Evolutionary conservation across 2,113 vertebrate species (phyloP), one percentile per base, ranked within the genome.

Genomic region (Pelusios castaneus): DNA sequence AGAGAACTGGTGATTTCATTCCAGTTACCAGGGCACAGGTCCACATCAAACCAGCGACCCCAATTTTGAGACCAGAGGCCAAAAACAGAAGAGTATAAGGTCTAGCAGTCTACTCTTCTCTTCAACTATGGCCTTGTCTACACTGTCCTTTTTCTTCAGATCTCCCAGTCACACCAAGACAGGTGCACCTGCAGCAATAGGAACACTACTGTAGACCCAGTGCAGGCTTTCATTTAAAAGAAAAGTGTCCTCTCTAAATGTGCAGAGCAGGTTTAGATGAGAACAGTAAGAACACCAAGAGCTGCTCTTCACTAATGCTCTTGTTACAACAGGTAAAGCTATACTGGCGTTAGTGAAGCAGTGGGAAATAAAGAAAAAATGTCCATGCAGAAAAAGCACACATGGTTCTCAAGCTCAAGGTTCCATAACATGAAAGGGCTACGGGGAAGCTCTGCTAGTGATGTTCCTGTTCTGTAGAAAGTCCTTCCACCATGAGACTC

Each of bases 21-120:
- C 89, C 84, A 60, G 31, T 88, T 95, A 94, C 95, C 88, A 91
- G 45, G 86, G 77, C 16, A 73, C 24, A 52, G 1, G 17, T 81
- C 89, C 95, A 95, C 96, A 96, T 90, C 82, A 67, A 67, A 87
- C 92, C 92, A 88, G 95, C 87, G 91, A 97, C 94, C 95, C 92
- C 96, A 91, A 89, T 96, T 96, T 84, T 38, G 82, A 89, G 95
- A 91, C 89, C 77, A 94, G 90, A 70, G 63, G 63, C 17, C 63
- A 38, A 70, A 67, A 70, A 34, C 34, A 67, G 17, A 70, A 90
- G 88, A 51, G 84, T 11, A 75, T 45, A 56, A 93, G 85, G 0
- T 0, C 1, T 0, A 84, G n/a, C 29, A n/a, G n/a, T n/a, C 47
- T 94, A 45, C 9, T 77, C 87, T 92, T 95, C 91, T 22, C 77